Percentiles rank a stretch among this genome's conserved stretches.
Evolutionary conservation across 2,797 vertebrate species (phyloP).

Genomic region (Etheostoma perlongum): DNA sequence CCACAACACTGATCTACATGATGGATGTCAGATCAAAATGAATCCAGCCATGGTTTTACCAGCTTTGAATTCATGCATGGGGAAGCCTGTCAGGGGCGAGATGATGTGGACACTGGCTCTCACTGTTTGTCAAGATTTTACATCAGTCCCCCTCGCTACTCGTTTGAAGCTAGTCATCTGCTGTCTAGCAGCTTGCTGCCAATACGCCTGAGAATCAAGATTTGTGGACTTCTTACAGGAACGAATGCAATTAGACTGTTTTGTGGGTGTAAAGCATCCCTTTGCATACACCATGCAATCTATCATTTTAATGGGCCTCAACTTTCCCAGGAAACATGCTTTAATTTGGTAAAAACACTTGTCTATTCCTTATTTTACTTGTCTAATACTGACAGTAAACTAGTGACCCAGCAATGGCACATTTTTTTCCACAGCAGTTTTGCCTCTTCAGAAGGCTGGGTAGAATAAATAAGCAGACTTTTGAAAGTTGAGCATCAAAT

Average conservation of each 20-base stretch:
- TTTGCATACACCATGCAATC: slow-evolving; percentile 80
- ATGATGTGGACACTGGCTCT: slow-evolving; percentile 84
- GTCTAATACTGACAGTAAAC: slow-evolving; percentile 72
- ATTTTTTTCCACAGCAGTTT: slow-evolving; percentile 41
- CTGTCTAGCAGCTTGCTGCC: slow-evolving; percentile 82
- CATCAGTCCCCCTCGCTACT: slow-evolving; percentile 78
- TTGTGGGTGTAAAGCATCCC: slow-evolving; percentile 81
- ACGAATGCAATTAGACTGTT: slow-evolving; percentile 86
- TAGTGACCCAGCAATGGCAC: slow-evolving; percentile 58
- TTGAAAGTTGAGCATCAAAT: slow-evolving; percentile 69
- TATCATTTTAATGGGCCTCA: slow-evolving; percentile 85
- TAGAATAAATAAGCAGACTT: slow-evolving; percentile 45
- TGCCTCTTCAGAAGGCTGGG: slow-evolving; percentile 41
- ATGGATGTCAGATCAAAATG: slow-evolving; percentile 83
- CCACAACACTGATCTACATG: slow-evolving; percentile 81
- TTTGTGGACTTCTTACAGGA: slow-evolving; percentile 82
- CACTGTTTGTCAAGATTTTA: slow-evolving; percentile 86
- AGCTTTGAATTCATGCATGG: slow-evolving; percentile 87
- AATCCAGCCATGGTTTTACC: slow-evolving; percentile 81
- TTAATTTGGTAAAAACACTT: slow-evolving; percentile 78
- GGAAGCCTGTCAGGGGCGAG: slow-evolving; percentile 84
- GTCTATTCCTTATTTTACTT: slow-evolving; percentile 60
- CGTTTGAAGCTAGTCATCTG: slow-evolving; percentile 82
- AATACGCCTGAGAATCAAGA: slow-evolving; percentile 81
- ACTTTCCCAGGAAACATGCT: slow-evolving; percentile 72